Evolutionary conservation across 2,888 invertebrate species (phyloP).

Genomic region (Tanytarsus gracilentus): DNA sequence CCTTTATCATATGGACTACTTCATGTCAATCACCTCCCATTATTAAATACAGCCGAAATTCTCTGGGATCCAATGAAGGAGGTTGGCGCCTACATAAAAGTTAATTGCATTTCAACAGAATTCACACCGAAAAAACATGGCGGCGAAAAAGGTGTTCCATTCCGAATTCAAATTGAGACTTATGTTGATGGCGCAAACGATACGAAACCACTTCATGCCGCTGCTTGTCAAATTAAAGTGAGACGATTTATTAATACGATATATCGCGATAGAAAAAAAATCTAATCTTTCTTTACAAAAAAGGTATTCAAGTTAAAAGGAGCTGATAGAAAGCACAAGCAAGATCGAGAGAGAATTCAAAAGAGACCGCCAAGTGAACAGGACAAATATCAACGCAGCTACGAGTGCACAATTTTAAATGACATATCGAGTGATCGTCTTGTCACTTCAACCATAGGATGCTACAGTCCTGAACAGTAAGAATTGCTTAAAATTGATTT

Average conservation of each 20-base stretch:
- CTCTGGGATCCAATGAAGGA: constrained; percentile 95
- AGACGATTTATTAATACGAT: constrained; percentile 37
- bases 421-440: constrained; percentile 56
- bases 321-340: constrained; percentile 93
- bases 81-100: constrained; percentile 90
- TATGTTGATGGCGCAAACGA: constrained; percentile 41
- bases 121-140: constrained; percentile 97
- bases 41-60: constrained; percentile 75
- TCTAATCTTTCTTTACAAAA: constrained; percentile 27
- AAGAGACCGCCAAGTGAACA: constrained; percentile 72
- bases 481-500: constrained; percentile 31
- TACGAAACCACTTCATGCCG: constrained; percentile 71
- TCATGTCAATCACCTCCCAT: constrained; percentile 63
- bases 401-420: constrained; percentile 86
- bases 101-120: constrained; percentile 95
- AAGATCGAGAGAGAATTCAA: constrained; percentile 89
- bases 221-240: constrained; percentile 93
- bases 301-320: constrained; percentile 83
- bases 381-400: constrained; percentile 91
- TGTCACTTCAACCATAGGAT: constrained; percentile 34
- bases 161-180: constrained; percentile 90
- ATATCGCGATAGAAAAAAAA: too few relatives aligned
- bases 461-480: constrained; percentile 44
- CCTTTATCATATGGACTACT: constrained; percentile 88
- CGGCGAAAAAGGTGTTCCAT: constrained; percentile 96